Percentiles rank a stretch among this genome's conserved stretches.
Evolutionary conservation across 1,140 invertebrate species (phyloP).

Genomic region (Eumeta japonica): DNA sequence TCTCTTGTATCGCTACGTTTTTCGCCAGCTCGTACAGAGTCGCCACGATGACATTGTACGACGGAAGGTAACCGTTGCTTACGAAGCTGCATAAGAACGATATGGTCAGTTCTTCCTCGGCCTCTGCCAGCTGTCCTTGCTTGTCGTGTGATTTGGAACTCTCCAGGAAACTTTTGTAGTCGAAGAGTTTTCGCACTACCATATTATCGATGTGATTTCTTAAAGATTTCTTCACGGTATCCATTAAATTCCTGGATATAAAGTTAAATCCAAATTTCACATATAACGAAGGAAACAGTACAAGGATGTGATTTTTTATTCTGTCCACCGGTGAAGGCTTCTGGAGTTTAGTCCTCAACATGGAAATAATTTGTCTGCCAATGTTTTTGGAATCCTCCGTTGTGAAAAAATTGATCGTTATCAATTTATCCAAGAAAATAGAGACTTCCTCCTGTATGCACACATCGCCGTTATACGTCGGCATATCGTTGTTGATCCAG

Average conservation of each 20-base stretch:
- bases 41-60: slow-evolving; percentile 28
- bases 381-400: slow-evolving; percentile 18
- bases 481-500: slow-evolving; percentile 43
- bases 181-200: slow-evolving; percentile 21
- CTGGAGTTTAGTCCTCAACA: slow-evolving; percentile 24
- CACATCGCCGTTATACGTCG: slow-evolving; percentile 47
- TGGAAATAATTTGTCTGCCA: slow-evolving; percentile 24
- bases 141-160: slow-evolving; percentile 15
- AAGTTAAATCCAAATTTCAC: slow-evolving; percentile 27
- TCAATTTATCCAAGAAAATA: slow-evolving; percentile 43
- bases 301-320: slow-evolving; percentile 39
- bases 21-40: slow-evolving; percentile 36
- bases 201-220: slow-evolving; percentile 27
- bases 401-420: slow-evolving; percentile 37
- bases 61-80: slow-evolving; percentile 42
- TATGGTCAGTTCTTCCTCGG: slow-evolving; percentile 24
- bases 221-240: slow-evolving; percentile 20
- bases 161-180: background rate
- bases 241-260: slow-evolving; percentile 16
- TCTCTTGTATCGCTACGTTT: slow-evolving; percentile 26
- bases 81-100: slow-evolving; percentile 31
- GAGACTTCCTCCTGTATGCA: slow-evolving; percentile 47
- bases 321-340: slow-evolving; percentile 24
- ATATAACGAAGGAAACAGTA: slow-evolving; percentile 42
- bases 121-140: slow-evolving; percentile 13